Conservation (phyloP, 2,888 invertebrate genomes). For the Carcina quercana region DNA sequence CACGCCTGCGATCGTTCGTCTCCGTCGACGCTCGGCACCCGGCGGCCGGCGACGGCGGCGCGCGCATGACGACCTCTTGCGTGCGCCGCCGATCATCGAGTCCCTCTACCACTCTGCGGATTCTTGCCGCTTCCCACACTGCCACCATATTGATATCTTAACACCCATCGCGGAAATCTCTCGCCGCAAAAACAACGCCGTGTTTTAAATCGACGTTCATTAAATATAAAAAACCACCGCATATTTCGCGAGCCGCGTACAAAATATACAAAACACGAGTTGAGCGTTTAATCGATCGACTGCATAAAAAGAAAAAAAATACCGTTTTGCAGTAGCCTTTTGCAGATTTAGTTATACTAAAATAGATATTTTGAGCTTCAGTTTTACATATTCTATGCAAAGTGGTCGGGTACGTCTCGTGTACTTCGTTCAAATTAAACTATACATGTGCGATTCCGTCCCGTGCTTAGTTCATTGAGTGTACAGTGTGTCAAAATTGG, state of each 20-base stretch:
- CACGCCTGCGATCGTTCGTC: conserved; percentile 56
- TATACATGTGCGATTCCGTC: conserved; percentile 52
- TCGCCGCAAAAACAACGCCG: conserved; percentile 46
- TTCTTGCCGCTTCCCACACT: conserved; percentile 61
- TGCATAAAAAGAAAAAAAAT: conserved; percentile 64
- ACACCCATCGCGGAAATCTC: conserved; percentile 53
- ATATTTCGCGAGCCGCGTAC: conserved; percentile 24
- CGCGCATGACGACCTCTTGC: conserved; percentile 58
- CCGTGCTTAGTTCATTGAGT: conserved; percentile 67
- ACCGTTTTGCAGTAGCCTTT: conserved; percentile 51
- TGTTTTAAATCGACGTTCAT: conserved; percentile 37
- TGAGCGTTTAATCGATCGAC: conserved; percentile 64
- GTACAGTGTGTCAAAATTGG: conserved; percentile 53
- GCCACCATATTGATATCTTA: conserved; percentile 63
- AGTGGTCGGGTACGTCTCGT: conserved; percentile 35
- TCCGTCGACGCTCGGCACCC: conserved; percentile 38
- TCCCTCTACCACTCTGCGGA: conserved; percentile 63
- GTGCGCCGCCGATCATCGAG: conserved; percentile 55
- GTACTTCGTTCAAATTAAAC: conserved; percentile 26
- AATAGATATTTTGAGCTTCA: conserved; percentile 35
- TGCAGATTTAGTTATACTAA: conserved; percentile 55
- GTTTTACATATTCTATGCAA: conserved; percentile 29
- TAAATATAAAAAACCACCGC: conserved; percentile 19
- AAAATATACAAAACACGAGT: conserved; percentile 43
- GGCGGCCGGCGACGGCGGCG: conserved; percentile 36